phyloP scores from a whole-genome alignment of 2,797 vertebrate genomes.

The Neoniphon sammara region DNA sequence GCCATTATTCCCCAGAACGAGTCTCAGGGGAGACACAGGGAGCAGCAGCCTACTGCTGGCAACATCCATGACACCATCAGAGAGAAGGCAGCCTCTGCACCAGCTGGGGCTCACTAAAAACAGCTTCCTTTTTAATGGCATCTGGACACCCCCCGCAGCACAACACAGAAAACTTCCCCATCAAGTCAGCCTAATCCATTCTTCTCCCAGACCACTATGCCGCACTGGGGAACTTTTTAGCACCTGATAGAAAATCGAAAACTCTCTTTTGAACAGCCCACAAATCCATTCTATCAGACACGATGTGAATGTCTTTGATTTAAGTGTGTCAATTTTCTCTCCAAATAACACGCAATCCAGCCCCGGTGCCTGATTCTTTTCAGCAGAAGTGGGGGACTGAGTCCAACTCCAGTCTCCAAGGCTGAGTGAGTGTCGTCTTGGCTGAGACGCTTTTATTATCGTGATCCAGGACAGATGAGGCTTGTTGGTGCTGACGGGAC shows the following conservation, averaged over 20 bases:
- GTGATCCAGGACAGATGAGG: constrained; percentile 60
- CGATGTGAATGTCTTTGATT: constrained; percentile 18
- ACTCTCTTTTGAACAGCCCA: neutral
- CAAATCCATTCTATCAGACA: neutral
- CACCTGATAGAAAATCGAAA: neutral
- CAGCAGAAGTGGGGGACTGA: constrained; percentile 35
- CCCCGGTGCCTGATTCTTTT: constrained; percentile 7
- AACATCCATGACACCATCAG: constrained; percentile 68
- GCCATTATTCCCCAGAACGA: constrained; percentile 74
- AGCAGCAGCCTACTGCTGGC: constrained; percentile 73
- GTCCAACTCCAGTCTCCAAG: constrained; percentile 41
- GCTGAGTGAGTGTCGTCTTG: constrained; percentile 28
- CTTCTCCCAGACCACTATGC: constrained; percentile 6
- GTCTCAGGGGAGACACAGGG: constrained; percentile 70
- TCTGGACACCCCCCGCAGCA: constrained; percentile 56
- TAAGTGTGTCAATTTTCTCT: constrained; percentile 15
- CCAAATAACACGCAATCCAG: constrained; percentile 15
- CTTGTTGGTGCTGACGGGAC: constrained; percentile 50
- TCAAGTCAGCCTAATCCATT: constrained; percentile 26
- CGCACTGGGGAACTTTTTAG: constrained; percentile 7
- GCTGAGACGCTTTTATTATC: constrained; percentile 35
- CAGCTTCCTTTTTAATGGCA: constrained; percentile 60
- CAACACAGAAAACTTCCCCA: constrained; percentile 33
- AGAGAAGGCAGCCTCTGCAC: constrained; percentile 59
- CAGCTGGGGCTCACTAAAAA: constrained; percentile 71